A percentile compares a stretch with the other conserved stretches of the same genome.
phyloP scores from a whole-genome alignment of 2,797 vertebrate genomes.

The Smutsia temminckii region DNA sequence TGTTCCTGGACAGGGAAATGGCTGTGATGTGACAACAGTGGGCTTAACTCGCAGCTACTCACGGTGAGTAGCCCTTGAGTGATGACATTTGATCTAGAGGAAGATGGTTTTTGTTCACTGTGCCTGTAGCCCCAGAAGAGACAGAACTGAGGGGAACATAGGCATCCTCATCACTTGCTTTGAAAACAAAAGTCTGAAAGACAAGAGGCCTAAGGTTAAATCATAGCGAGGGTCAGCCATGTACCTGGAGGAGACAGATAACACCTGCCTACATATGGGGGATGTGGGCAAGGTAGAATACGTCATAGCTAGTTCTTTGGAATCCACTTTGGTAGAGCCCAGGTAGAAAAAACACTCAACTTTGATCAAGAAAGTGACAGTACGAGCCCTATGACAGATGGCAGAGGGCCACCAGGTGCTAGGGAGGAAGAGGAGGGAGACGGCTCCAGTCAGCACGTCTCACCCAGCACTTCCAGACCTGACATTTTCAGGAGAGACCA shows the following conservation, averaged over 20 bases:
- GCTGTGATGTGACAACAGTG: fast-evolving
- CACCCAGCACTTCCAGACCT: neutral
- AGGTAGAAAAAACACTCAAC: neutral
- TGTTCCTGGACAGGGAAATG: neutral
- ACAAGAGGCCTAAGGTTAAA: neutral
- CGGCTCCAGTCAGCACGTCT: neutral
- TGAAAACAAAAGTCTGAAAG: neutral
- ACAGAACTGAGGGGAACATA: neutral
- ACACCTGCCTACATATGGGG: neutral
- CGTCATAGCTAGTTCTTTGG: neutral
- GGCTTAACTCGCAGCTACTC: neutral
- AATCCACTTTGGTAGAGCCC: neutral
- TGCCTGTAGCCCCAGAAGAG: neutral
- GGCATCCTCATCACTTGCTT: neutral
- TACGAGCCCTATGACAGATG: fast-evolving
- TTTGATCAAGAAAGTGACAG: neutral
- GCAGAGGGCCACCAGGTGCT: fast-evolving
- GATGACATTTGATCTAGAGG: neutral
- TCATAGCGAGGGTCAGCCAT: neutral
- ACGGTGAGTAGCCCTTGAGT: neutral
- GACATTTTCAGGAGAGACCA: neutral
- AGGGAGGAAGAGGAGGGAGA: no score
- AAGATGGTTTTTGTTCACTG: neutral
- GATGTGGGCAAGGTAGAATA: neutral
- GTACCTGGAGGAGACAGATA: neutral